Evolutionary conservation across 2,797 vertebrate genomes (phyloP).

Genomic region (Novumbra hubbsi): DNA sequence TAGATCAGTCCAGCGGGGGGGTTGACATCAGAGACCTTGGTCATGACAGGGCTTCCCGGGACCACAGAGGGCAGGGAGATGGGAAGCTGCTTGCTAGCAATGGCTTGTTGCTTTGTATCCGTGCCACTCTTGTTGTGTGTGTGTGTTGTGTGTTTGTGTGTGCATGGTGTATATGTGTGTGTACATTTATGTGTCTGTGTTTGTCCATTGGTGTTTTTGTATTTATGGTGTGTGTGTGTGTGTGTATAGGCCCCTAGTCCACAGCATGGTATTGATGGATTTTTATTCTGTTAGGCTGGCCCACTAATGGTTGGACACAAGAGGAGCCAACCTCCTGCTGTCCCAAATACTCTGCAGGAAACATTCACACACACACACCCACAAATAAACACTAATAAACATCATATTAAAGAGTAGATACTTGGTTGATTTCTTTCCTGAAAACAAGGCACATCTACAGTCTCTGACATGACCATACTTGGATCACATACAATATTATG

Average conservation of each 20-base stretch:
- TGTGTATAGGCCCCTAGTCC: not conserved
- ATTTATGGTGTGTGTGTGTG: not conserved
- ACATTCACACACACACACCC: constrained; percentile 4
- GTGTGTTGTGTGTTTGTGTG: not conserved
- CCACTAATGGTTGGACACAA: constrained; percentile 59
- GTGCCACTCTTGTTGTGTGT: constrained; percentile 38
- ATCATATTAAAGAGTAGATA: too few species aligned
- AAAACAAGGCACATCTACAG: too few species aligned
- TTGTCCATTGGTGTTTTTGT: constrained; percentile 25
- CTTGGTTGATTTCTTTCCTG: too few species aligned
- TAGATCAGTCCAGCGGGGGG: constrained; percentile 55
- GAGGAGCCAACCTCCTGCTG: constrained; percentile 53
- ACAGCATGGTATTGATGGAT: constrained; percentile 67
- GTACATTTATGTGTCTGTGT: not conserved
- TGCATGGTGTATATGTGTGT: not conserved
- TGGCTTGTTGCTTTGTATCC: constrained; percentile 57
- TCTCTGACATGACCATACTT: too few species aligned
- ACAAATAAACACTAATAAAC: not conserved
- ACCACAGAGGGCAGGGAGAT: constrained; percentile 19
- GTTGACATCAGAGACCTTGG: constrained; percentile 45
- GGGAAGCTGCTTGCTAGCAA: constrained; percentile 55
- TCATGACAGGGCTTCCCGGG: constrained; percentile 39
- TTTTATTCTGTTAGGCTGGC: constrained; percentile 55
- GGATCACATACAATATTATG: too few species aligned
- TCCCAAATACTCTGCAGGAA: not conserved